Evolutionary conservation across 2,797 vertebrate species (phyloP).

Genomic region (Pantherophis vulpinus): DNA sequence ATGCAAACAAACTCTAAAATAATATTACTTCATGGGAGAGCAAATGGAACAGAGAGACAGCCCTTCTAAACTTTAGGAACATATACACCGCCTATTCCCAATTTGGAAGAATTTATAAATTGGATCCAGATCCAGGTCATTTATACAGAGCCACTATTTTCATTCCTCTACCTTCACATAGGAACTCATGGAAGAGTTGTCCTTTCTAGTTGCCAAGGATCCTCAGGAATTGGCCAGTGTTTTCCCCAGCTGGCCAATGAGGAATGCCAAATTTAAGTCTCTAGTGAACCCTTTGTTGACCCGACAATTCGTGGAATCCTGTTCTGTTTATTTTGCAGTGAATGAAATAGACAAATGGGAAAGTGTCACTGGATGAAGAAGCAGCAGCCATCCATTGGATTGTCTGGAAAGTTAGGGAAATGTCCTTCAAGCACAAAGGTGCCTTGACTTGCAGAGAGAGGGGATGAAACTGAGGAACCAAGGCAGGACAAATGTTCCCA

Average conservation of each 20-base stretch:
- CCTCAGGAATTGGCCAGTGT: background rate
- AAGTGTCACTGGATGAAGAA: background rate
- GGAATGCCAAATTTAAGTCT: background rate
- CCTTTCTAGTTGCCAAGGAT: background rate
- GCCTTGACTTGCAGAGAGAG: background rate
- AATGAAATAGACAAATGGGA: background rate
- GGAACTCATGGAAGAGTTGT: background rate
- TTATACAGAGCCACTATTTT: background rate
- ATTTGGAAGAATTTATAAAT: background rate
- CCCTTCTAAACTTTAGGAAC: background rate
- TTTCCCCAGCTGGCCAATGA: background rate
- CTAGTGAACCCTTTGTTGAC: background rate
- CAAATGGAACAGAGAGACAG: background rate
- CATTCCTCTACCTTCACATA: background rate
- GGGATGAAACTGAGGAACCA: background rate
- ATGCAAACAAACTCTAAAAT: background rate
- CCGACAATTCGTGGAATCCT: background rate
- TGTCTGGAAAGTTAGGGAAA: background rate
- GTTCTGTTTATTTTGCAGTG: background rate
- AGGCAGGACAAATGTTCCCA: background rate
- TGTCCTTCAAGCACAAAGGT: background rate
- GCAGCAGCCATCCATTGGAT: background rate
- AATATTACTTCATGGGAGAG: background rate
- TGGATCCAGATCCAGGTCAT: background rate
- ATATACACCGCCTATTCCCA: background rate